Conservation (phyloP, 2,113 vertebrate species). For the Bufo bufo region DNA sequence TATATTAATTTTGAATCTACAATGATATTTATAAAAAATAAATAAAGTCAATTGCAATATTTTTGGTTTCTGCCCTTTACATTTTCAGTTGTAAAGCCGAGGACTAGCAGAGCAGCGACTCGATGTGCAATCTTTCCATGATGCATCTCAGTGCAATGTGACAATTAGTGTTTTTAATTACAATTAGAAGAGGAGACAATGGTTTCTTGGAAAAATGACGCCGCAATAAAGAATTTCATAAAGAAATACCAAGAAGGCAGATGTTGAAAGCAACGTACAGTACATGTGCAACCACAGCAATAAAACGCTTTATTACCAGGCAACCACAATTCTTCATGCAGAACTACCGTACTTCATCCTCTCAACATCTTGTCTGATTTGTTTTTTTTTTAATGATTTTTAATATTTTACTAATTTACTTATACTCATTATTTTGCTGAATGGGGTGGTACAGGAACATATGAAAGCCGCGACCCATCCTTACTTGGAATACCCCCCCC, state of each 20-base stretch:
- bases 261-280: background rate
- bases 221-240: background rate
- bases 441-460: no score
- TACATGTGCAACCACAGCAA: background rate
- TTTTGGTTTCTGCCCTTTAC: background rate
- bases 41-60: background rate
- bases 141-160: background rate
- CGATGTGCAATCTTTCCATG: background rate
- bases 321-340: background rate
- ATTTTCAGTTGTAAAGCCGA: background rate
- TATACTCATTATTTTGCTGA: no score
- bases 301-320: background rate
- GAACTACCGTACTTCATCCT: background rate
- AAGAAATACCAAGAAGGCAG: background rate
- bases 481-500: no score
- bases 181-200: background rate
- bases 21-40: no score
- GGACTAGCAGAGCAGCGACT: background rate
- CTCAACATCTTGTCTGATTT: background rate
- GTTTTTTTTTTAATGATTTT: background rate
- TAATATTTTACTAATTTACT: background rate
- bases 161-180: slow-evolving; percentile 4
- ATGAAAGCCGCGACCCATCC: no score
- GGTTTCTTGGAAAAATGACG: background rate
- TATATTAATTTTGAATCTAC: no score